Evolutionary conservation across 2,113 vertebrate genomes (phyloP).

Genomic region (Myxocyprinus asiaticus): DNA sequence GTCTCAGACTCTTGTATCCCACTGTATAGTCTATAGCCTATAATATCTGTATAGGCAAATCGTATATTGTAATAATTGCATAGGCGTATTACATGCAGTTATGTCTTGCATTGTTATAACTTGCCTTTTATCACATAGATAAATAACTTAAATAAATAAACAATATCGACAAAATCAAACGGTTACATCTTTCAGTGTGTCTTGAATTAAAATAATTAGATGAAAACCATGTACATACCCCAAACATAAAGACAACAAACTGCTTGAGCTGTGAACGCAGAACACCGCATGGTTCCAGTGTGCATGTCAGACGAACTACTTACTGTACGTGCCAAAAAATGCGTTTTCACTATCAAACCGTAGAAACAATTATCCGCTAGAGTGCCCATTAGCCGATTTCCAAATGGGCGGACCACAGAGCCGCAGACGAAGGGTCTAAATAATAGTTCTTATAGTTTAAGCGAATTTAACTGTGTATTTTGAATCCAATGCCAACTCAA

Average conservation of each 20-base stretch:
- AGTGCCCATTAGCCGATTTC: not conserved
- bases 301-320: not conserved
- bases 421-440: not conserved
- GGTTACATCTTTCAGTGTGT: too few species aligned
- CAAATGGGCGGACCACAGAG: not conserved
- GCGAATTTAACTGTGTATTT: not conserved
- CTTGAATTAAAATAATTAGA: not conserved
- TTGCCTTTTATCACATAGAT: too few species aligned
- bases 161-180: too few species aligned
- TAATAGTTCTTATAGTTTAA: not conserved
- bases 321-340: not conserved
- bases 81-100: too few species aligned
- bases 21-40: too few species aligned
- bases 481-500: fast-evolving
- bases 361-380: not conserved
- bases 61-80: too few species aligned
- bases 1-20: too few species aligned
- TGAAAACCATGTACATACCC: conserved; percentile 10
- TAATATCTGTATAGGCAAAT: too few species aligned
- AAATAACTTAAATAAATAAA: too few species aligned
- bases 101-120: too few species aligned
- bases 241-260: conserved; percentile 24
- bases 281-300: not conserved
- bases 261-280: not conserved
- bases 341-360: too few species aligned